Evolutionary conservation across 1,140 invertebrate species (phyloP).

Genomic region (Halotydeus destructor): DNA sequence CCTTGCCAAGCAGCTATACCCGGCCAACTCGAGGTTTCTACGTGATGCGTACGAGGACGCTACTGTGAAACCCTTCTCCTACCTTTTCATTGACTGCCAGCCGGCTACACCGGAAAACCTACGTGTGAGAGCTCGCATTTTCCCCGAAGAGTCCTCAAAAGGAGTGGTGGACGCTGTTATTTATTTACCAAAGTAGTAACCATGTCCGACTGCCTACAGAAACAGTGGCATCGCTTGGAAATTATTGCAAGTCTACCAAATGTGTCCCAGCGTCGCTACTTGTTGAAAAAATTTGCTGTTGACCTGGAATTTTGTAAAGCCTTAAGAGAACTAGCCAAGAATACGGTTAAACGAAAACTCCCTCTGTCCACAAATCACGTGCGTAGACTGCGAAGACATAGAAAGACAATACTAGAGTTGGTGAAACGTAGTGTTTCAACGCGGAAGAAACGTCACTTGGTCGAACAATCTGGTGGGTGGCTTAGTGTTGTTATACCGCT

Average conservation of each 20-base stretch:
- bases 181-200: too few relatives aligned
- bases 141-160: background rate
- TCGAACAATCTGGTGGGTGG: background rate
- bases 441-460: background rate
- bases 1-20: slow-evolving; percentile 22
- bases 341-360: background rate
- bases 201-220: background rate
- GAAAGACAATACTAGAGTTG: background rate
- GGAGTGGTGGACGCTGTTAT: too few relatives aligned
- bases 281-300: background rate
- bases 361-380: background rate
- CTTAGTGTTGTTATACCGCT: background rate
- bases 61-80: slow-evolving; percentile 5
- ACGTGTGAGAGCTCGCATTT: background rate
- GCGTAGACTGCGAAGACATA: background rate
- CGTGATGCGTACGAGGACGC: slow-evolving; percentile 21
- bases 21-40: slow-evolving; percentile 23
- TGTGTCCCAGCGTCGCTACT: background rate
- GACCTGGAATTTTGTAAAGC: background rate
- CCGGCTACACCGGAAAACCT: slow-evolving; percentile 1
- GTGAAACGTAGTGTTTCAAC: background rate
- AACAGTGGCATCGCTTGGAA: background rate
- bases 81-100: slow-evolving; percentile 6
- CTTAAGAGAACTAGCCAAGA: background rate
- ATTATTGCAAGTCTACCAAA: background rate